phyloP scores from a whole-genome alignment of 1,140 invertebrate genomes.

The Cyrtorhinus lividipennis region DNA sequence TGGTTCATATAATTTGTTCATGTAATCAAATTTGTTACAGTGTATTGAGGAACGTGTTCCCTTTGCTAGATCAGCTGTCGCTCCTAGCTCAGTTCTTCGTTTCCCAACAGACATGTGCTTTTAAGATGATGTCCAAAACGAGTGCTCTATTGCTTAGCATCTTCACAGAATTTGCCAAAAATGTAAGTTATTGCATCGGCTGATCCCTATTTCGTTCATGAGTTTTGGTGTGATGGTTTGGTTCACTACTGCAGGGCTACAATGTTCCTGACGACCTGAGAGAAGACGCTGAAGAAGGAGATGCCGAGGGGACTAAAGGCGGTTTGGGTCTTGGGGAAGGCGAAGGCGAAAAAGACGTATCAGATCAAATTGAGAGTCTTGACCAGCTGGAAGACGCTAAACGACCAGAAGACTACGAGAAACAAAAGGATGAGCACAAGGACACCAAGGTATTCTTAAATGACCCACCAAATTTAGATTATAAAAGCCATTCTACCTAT shows the following conservation, averaged over 20 bases:
- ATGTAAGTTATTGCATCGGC: conserved; percentile 48
- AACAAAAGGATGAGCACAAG: conserved; percentile 49
- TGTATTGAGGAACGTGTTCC: conserved; percentile 32
- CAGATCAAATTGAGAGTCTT: conserved; percentile 80
- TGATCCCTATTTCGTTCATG: too few relatives aligned
- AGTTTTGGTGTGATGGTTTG: too few relatives aligned
- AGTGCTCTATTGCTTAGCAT: conserved; percentile 66
- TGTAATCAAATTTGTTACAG: conserved; percentile 11
- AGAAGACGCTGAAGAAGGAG: conserved; percentile 44
- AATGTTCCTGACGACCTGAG: conserved; percentile 73
- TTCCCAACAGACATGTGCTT: conserved; percentile 53
- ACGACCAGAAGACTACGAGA: conserved; percentile 50
- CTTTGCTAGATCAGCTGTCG: conserved; percentile 64
- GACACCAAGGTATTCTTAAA: conserved; percentile 62
- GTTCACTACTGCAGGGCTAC: conserved; percentile 49
- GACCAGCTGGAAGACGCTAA: conserved; percentile 87
- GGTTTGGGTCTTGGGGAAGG: conserved; percentile 83
- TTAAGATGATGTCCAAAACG: conserved; percentile 67
- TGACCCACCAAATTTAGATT: conserved; percentile 10
- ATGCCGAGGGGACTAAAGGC: conserved; percentile 40
- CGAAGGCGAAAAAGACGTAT: conserved; percentile 87
- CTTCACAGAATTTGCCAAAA: conserved; percentile 68
- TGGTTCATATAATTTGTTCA: neutral
- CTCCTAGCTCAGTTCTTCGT: conserved; percentile 63
- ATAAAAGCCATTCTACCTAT: too few relatives aligned